Evolutionary conservation across 2,113 vertebrate species (phyloP).

Genomic region (Eudorcas thomsonii): DNA sequence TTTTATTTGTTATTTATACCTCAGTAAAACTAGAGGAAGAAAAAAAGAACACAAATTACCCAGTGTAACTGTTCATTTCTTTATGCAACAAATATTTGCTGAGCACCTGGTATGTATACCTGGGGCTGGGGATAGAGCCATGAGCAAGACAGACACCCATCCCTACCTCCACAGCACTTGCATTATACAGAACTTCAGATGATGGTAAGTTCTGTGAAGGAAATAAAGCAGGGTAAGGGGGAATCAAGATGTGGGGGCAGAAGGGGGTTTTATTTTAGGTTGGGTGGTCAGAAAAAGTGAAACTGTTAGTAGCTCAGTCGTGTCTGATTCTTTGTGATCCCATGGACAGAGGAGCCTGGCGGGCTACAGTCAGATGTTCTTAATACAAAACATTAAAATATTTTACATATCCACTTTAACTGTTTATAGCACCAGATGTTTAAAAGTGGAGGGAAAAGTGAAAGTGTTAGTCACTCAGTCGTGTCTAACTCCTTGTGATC

Average conservation of each 20-base stretch:
- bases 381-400: neutral
- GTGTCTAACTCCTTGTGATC: neutral
- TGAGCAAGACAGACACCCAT: neutral
- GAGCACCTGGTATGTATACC: neutral
- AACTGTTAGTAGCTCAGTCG: neutral
- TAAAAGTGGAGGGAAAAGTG: neutral
- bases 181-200: neutral
- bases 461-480: neutral
- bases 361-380: neutral
- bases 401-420: neutral
- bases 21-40: neutral
- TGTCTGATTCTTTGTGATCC: neutral
- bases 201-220: neutral
- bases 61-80: neutral
- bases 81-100: constrained; percentile 1
- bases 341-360: neutral
- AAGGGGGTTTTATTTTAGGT: neutral
- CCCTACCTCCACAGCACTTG: neutral
- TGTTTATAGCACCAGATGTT: neutral
- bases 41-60: neutral
- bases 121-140: neutral
- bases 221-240: neutral
- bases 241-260: neutral
- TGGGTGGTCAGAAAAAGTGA: neutral
- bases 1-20: neutral